phyloP scores from a whole-genome alignment of 2,888 invertebrate genomes.

The Parnassius glacialis region DNA sequence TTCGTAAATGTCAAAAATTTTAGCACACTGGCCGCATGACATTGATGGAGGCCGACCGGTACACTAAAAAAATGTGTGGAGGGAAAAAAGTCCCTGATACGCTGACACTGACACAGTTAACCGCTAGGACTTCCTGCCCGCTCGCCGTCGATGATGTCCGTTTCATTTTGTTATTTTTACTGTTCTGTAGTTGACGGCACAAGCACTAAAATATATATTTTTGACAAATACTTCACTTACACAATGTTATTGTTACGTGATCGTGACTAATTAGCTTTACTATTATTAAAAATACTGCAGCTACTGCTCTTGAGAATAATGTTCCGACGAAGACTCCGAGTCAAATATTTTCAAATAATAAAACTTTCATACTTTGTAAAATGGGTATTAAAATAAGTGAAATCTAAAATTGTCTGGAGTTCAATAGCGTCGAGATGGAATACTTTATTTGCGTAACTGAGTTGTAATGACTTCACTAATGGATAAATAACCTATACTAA shows the following conservation, averaged over 20 bases:
- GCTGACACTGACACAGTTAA: constrained; percentile 75
- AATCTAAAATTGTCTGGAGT: too few relatives aligned
- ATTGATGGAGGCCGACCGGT: constrained; percentile 34
- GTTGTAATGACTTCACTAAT: too few relatives aligned
- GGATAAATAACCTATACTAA: too few relatives aligned
- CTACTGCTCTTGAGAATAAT: not conserved
- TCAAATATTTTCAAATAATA: too few relatives aligned
- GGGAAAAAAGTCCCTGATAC: constrained; percentile 44
- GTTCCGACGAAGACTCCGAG: too few relatives aligned
- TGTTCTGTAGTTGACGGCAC: not conserved
- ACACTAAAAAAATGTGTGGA: constrained; percentile 33
- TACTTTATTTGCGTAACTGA: too few relatives aligned
- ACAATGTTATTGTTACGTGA: not conserved
- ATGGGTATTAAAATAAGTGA: too few relatives aligned
- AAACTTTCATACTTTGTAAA: too few relatives aligned
- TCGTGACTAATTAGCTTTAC: not conserved
- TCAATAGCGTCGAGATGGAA: too few relatives aligned
- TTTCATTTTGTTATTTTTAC: constrained; percentile 41
- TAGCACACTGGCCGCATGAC: constrained; percentile 30
- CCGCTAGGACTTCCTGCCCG: constrained; percentile 55
- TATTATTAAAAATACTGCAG: not conserved
- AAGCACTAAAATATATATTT: constrained; percentile 14
- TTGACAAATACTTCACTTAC: constrained; percentile 3
- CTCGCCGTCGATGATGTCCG: constrained; percentile 28
- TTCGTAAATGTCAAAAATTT: constrained; percentile 23